Conservation (phyloP, 2,888 invertebrate species). For the Trichacis sp. region DNA sequence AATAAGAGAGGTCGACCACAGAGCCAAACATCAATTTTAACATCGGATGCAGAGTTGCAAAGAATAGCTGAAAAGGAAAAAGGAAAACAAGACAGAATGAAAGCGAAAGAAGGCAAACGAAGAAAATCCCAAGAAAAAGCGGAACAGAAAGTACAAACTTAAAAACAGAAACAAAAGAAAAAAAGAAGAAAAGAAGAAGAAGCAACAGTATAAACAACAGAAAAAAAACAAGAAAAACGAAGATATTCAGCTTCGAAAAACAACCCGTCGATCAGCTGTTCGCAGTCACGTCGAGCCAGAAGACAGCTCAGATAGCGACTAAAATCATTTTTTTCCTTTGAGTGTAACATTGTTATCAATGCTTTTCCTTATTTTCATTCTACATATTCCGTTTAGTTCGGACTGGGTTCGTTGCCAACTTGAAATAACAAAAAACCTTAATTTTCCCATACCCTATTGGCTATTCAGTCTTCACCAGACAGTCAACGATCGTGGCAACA, state of each 20-base stretch:
- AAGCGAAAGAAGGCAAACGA: constrained; percentile 8
- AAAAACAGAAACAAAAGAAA: constrained; percentile 12
- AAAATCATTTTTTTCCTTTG: neutral
- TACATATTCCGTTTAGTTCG: too few relatives aligned
- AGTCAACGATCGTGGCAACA: too few relatives aligned
- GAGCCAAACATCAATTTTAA: constrained; percentile 8
- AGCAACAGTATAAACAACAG: neutral
- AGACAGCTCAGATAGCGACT: neutral
- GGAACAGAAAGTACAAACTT: neutral
- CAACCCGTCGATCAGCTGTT: constrained; percentile 18
- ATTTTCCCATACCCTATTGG: too few relatives aligned
- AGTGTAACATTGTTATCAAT: too few relatives aligned
- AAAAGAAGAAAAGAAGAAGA: constrained; percentile 16
- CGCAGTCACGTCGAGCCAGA: neutral
- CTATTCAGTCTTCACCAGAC: too few relatives aligned
- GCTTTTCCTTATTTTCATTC: too few relatives aligned
- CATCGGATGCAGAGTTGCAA: neutral
- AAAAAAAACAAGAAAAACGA: constrained; percentile 11
- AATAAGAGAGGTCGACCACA: constrained; percentile 8
- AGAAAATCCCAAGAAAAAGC: neutral
- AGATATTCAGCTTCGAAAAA: constrained; percentile 12
- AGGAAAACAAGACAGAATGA: constrained; percentile 26
- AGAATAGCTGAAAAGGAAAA: neutral
- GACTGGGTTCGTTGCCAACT: too few relatives aligned
- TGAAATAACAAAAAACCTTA: too few relatives aligned